Evolutionary conservation across 2,113 vertebrate species (phyloP).

Genomic region (Syngnathus floridae): DNA sequence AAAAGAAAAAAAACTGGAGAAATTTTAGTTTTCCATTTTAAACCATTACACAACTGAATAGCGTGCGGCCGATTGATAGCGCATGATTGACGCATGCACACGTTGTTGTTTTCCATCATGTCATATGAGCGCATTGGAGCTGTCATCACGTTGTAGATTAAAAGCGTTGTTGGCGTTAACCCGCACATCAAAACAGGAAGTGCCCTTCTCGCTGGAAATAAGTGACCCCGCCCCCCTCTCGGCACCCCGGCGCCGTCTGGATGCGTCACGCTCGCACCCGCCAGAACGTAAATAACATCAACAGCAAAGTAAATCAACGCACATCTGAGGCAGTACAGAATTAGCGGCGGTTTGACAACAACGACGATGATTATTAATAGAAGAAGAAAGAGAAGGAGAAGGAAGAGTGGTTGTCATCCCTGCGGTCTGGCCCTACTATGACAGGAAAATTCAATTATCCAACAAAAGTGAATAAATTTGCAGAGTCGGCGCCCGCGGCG

Average conservation of each 20-base stretch:
- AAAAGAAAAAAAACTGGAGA: neutral
- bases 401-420: slow-evolving; percentile 16
- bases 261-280: neutral
- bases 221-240: slow-evolving; percentile 23
- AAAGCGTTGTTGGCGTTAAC: slow-evolving; percentile 45
- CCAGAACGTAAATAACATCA: slow-evolving; percentile 55
- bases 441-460: slow-evolving; percentile 73
- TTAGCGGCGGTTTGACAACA: slow-evolving; percentile 48
- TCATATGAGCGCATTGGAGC: neutral
- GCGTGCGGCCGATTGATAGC: neutral
- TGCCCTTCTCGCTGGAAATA: slow-evolving; percentile 1
- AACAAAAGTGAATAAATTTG: slow-evolving; percentile 74
- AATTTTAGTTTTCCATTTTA: neutral
- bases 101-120: neutral
- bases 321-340: slow-evolving; percentile 41
- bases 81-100: neutral
- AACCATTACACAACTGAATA: neutral
- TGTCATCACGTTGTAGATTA: slow-evolving; percentile 46
- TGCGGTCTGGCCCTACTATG: slow-evolving; percentile 57
- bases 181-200: slow-evolving; percentile 37
- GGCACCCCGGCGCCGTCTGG: neutral
- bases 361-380: slow-evolving; percentile 63
- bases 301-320: slow-evolving; percentile 30
- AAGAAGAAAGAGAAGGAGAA: slow-evolving; percentile 15
- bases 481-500: slow-evolving; percentile 46